Conservation (phyloP, 2,113 vertebrate species). For the Esox niger region DNA sequence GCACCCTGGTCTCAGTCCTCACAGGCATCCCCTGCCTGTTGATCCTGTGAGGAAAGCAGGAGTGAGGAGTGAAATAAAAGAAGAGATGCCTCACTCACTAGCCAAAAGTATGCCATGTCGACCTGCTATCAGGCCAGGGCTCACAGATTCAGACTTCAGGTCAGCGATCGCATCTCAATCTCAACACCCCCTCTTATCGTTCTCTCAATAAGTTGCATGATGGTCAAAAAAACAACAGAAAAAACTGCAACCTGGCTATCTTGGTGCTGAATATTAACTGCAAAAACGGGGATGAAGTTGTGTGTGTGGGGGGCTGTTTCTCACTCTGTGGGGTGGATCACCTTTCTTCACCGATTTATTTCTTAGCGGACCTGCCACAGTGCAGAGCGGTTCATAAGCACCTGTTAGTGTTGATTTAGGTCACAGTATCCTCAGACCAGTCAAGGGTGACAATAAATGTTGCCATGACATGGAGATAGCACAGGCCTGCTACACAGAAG, state of each 20-base stretch:
- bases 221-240: constrained; percentile 42
- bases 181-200: constrained; percentile 22
- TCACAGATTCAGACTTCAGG: constrained; percentile 45
- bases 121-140: constrained; percentile 18
- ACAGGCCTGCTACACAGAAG: background rate
- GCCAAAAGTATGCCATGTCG: constrained; percentile 21
- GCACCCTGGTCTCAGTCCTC: constrained; percentile 14
- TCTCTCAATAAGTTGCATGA: constrained; percentile 50
- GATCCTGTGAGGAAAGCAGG: constrained; percentile 5
- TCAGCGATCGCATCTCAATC: constrained; percentile 1
- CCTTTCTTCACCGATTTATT: background rate
- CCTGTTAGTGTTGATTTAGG: background rate
- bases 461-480: background rate
- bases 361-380: background rate
- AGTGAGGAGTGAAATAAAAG: constrained; percentile 13
- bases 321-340: background rate
- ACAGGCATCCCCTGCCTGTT: constrained; percentile 20
- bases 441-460: background rate
- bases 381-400: background rate
- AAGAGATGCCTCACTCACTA: constrained; percentile 45
- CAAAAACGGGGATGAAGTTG: background rate
- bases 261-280: constrained; percentile 13
- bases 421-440: background rate
- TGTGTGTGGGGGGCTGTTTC: background rate
- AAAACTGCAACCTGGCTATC: constrained; percentile 47